phyloP scores from a whole-genome alignment of 2,113 vertebrate species.

The Psittacula cyanocephala region DNA sequence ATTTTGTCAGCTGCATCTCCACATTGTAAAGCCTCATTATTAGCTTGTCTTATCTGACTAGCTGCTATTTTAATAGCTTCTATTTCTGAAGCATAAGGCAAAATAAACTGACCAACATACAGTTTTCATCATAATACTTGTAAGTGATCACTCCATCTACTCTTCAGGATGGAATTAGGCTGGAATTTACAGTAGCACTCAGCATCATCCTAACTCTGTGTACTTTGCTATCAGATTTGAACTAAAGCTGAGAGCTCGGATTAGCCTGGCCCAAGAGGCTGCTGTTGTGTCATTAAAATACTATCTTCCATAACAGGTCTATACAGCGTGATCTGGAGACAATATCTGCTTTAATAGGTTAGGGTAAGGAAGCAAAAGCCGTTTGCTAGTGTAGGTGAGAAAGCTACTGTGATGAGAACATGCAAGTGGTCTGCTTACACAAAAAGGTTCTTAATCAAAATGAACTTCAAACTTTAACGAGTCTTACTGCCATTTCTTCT shows the following conservation, averaged over 20 bases:
- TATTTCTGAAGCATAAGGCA: background rate
- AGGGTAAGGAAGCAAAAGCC: background rate
- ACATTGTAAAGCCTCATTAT: background rate
- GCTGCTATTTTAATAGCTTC: background rate
- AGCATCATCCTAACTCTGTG: background rate
- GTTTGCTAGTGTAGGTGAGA: background rate
- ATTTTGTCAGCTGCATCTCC: background rate
- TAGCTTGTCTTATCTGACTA: background rate
- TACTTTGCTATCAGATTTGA: background rate
- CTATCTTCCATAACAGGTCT: background rate
- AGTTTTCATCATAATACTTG: background rate
- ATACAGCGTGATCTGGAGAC: background rate
- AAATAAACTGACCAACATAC: background rate
- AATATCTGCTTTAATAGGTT: background rate
- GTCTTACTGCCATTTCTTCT: background rate
- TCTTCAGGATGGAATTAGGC: background rate
- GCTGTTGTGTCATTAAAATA: background rate
- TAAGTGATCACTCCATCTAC: background rate
- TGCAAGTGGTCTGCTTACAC: background rate
- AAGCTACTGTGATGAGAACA: background rate
- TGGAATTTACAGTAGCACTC: background rate
- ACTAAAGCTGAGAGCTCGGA: background rate
- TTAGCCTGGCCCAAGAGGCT: background rate
- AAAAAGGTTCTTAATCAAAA: background rate
- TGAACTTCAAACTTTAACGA: background rate